Percentiles rank a stretch among this genome's conserved stretches.
Evolutionary conservation across 2,888 invertebrate genomes (phyloP).

Genomic region (Agrochola circellaris): DNA sequence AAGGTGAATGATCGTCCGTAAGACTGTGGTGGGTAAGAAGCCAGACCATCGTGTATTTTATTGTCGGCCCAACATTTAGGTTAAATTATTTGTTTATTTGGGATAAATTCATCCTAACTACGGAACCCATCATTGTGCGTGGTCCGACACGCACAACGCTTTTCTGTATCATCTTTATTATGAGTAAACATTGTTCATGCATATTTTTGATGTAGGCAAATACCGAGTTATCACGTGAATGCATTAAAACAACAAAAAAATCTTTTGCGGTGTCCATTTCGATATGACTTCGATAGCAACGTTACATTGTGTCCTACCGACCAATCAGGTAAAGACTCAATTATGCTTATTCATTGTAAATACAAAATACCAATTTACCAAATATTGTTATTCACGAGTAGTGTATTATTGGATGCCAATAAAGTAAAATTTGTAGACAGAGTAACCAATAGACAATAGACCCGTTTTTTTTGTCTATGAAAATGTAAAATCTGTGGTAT

Average conservation of each 20-base stretch:
- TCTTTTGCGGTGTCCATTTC: background rate
- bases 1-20: background rate
- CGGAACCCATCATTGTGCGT: too few relatives aligned
- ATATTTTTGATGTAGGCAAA: background rate
- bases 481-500: too few relatives aligned
- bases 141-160: too few relatives aligned
- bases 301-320: conserved; percentile 8
- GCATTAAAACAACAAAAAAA: background rate
- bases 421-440: conserved; percentile 25
- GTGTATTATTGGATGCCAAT: conserved; percentile 16
- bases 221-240: background rate
- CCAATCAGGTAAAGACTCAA: conserved; percentile 22
- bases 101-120: too few relatives aligned
- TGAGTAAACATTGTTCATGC: background rate
- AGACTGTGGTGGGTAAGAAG: background rate
- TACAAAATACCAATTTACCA: too few relatives aligned
- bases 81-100: too few relatives aligned
- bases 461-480: background rate
- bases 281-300: background rate
- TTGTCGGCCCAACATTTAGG: background rate
- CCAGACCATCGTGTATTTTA: background rate
- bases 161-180: too few relatives aligned
- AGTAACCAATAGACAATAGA: conserved; percentile 38
- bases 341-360: conserved; percentile 19
- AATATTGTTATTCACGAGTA: conserved; percentile 5